Conservation (phyloP, 2,113 vertebrate genomes). For the Aldabrachelys gigantea region DNA sequence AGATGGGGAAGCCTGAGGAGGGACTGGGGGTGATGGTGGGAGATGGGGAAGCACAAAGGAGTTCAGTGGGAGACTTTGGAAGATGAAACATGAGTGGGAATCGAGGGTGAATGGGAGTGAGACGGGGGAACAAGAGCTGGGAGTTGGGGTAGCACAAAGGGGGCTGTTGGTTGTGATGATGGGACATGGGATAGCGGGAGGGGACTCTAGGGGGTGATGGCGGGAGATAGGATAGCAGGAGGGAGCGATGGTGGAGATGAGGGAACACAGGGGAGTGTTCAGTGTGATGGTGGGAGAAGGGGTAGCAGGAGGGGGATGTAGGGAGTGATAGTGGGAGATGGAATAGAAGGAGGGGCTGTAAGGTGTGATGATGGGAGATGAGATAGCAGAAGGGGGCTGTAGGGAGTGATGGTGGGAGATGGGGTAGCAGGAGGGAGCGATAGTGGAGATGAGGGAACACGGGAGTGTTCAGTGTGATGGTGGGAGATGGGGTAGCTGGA, state of each 20-base stretch:
- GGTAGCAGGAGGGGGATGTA: neutral
- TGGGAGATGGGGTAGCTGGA: too few species aligned
- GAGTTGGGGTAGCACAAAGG: neutral
- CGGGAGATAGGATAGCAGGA: neutral
- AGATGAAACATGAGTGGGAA: too few species aligned
- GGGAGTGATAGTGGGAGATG: neutral
- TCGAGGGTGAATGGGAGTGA: too few species aligned
- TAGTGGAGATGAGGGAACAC: too few species aligned
- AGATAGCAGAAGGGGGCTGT: neutral
- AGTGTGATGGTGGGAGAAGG: neutral
- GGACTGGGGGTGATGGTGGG: neutral
- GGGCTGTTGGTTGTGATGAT: neutral
- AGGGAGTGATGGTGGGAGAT: accelerated
- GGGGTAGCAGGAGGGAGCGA: too few species aligned
- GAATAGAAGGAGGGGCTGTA: neutral
- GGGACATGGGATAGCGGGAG: neutral
- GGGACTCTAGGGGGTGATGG: too few species aligned
- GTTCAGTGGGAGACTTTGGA: neutral
- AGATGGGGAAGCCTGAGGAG: neutral
- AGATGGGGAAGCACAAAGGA: neutral
- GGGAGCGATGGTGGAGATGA: too few species aligned
- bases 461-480: too few species aligned
- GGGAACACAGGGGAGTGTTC: too few species aligned
- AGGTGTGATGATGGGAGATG: too few species aligned
- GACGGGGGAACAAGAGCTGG: neutral